Evolutionary conservation across 2,888 invertebrate species (phyloP).

Genomic region (Phania funesta): DNA sequence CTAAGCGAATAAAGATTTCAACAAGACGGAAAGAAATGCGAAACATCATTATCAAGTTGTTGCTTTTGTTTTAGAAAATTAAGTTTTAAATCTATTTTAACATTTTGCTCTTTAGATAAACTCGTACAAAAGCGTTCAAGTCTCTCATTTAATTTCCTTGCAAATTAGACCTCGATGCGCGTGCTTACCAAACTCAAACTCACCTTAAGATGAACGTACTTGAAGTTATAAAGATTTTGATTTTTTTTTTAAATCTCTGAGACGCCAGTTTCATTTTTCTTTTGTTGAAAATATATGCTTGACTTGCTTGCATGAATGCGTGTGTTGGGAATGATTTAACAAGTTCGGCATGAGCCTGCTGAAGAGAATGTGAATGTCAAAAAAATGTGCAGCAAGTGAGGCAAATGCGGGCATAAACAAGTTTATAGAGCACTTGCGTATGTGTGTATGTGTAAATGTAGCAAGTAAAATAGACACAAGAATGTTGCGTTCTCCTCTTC

Average conservation of each 20-base stretch:
- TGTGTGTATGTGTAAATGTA: neutral
- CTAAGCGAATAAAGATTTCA: slow-evolving; percentile 17
- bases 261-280: neutral
- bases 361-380: neutral
- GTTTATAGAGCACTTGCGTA: slow-evolving; percentile 13
- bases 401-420: slow-evolving; percentile 23
- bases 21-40: slow-evolving; percentile 1
- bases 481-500: neutral
- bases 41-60: neutral
- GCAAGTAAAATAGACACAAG: slow-evolving; percentile 21
- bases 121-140: neutral
- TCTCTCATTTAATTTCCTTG: slow-evolving; percentile 74
- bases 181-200: slow-evolving; percentile 9
- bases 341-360: neutral
- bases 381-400: neutral
- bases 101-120: neutral
- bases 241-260: slow-evolving; percentile 17
- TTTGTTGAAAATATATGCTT: neutral
- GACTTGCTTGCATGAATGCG: slow-evolving; percentile 13
- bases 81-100: neutral
- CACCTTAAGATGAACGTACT: neutral
- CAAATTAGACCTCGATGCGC: slow-evolving; percentile 73
- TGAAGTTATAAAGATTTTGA: slow-evolving; percentile 24
- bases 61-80: neutral
- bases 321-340: slow-evolving; percentile 8